Percentiles rank a stretch among this genome's conserved stretches.
Evolutionary conservation across 2,113 vertebrate genomes (phyloP).

Genomic region (Stercorarius parasiticus): DNA sequence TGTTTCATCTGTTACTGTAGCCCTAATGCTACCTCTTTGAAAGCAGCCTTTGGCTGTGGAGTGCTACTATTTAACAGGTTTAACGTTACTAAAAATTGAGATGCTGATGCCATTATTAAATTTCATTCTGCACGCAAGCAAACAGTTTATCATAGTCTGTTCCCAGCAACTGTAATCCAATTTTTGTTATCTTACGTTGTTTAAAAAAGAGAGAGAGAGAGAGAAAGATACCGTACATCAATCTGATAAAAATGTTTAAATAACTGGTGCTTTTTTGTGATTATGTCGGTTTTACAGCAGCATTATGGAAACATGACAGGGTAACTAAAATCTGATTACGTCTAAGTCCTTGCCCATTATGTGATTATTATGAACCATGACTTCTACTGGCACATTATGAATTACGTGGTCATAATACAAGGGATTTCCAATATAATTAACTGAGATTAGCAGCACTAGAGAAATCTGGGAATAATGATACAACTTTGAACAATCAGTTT

Average conservation of each 20-base stretch:
- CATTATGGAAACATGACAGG: conserved; percentile 65
- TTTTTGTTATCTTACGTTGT: conserved; percentile 67
- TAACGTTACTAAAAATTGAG: conserved; percentile 32
- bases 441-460: conserved; percentile 65
- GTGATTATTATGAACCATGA: conserved; percentile 72
- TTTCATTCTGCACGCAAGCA: conserved; percentile 55
- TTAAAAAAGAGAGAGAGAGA: conserved; percentile 4
- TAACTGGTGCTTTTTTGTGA: conserved; percentile 59
- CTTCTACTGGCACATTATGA: conserved; percentile 66
- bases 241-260: conserved; percentile 69
- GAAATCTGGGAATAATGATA: conserved; percentile 69
- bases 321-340: conserved; percentile 72
- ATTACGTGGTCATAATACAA: conserved; percentile 66
- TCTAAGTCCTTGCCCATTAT: conserved; percentile 69
- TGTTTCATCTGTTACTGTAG: background rate
- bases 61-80: conserved; percentile 40
- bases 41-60: conserved; percentile 18
- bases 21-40: background rate
- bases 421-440: conserved; percentile 74
- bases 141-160: conserved; percentile 69
- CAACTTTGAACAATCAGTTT: conserved; percentile 58
- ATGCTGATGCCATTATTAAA: conserved; percentile 37
- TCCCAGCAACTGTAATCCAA: conserved; percentile 71
- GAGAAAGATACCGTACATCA: conserved; percentile 17
- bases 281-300: conserved; percentile 61